Conservation (phyloP, 2,888 invertebrate species). For the Euspilapteryx auroguttella region DNA sequence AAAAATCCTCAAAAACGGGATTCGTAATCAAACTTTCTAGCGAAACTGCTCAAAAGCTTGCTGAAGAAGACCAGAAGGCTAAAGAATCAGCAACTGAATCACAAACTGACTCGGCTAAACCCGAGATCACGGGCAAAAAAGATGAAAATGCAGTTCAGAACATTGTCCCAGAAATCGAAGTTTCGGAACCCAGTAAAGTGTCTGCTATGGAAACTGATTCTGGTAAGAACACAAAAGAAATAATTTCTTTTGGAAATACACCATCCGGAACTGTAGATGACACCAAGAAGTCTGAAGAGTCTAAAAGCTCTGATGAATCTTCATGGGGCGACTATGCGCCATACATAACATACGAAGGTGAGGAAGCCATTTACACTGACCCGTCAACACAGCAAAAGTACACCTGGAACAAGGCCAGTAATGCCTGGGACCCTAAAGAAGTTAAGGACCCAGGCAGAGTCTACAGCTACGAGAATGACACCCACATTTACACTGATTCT, state of each 20-base stretch:
- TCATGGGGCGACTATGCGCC: conserved; percentile 51
- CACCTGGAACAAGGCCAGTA: conserved; percentile 59
- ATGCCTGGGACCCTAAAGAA: conserved; percentile 48
- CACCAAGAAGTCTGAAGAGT: too few species aligned
- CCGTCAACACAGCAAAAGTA: conserved; percentile 69
- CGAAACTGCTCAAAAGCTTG: conserved; percentile 47
- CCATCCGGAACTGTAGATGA: too few species aligned
- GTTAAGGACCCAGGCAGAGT: conserved; percentile 27
- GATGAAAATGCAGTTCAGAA: too few species aligned
- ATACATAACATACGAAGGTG: conserved; percentile 71
- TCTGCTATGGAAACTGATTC: conserved; percentile 5
- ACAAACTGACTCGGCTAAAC: background rate
- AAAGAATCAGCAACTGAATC: background rate
- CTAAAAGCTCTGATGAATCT: too few species aligned
- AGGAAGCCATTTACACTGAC: conserved; percentile 74
- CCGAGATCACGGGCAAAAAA: background rate
- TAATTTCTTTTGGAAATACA: too few species aligned
- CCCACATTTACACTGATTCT: conserved; percentile 77
- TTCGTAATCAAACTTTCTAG: conserved; percentile 49
- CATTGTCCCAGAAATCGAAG: background rate
- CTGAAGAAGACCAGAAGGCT: conserved; percentile 27
- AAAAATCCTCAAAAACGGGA: conserved; percentile 29
- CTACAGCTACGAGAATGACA: conserved; percentile 76
- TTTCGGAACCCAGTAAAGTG: background rate
- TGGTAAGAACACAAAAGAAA: conserved; percentile 8